Conservation (phyloP, 2,888 invertebrate species). For the Phasia obesa region DNA sequence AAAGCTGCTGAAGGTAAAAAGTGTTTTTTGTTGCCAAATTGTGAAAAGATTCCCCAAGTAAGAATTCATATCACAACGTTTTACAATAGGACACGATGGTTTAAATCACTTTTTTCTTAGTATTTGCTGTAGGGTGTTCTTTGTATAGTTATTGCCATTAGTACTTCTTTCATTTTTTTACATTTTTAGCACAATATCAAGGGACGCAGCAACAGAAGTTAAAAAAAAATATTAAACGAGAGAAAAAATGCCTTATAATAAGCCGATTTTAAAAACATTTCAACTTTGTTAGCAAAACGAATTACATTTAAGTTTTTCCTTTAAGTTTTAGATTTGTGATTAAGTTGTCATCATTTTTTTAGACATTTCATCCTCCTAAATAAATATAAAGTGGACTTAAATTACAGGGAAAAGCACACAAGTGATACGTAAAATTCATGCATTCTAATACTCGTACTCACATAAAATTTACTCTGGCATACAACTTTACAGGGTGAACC, state of each 20-base stretch:
- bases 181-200: conserved; percentile 44
- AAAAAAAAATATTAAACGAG: conserved; percentile 22
- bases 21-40: background rate
- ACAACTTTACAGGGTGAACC: background rate
- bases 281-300: conserved; percentile 27
- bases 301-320: conserved; percentile 22
- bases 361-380: conserved; percentile 3
- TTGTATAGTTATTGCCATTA: background rate
- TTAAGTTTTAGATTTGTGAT: conserved; percentile 51
- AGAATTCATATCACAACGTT: background rate
- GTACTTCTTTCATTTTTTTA: background rate
- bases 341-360: conserved; percentile 57
- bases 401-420: conserved; percentile 18
- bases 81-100: background rate
- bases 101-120: background rate
- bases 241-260: conserved; percentile 42
- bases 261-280: conserved; percentile 46
- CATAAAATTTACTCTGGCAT: background rate
- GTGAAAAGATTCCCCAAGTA: background rate
- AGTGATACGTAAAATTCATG: background rate
- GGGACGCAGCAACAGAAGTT: conserved; percentile 30
- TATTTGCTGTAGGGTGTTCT: background rate
- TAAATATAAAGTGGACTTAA: conserved; percentile 3
- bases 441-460: background rate
- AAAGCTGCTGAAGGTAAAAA: background rate